Base-by-base conservation (phyloP, 2,888 invertebrate genomes). In the Lapara coniferarum region DNA sequence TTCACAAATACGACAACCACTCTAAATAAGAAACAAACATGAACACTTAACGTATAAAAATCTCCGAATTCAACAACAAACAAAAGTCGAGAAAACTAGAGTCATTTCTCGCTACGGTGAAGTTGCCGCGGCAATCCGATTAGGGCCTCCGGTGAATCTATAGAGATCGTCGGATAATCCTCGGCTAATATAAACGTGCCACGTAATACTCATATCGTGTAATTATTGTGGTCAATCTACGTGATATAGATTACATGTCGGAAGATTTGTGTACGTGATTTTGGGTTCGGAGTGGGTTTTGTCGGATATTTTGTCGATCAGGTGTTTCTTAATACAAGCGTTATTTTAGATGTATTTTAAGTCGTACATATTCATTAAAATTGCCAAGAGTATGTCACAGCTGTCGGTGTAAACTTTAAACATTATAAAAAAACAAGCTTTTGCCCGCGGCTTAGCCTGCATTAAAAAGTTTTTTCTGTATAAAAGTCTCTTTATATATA, bases 91-190 rank as follows among this genome's bases (percentile, higher is more conserved):
- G 49, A 63, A 63, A 63, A 49, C 49, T 19, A 63, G 63, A 53
- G 53, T 13, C 56, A 67, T 55, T 67, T 67, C 67, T 56, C 53
- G 67, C 46, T 46, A 63, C 16, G 16, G 19, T 7, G 57, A 12
- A 51, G 63, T 53, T 51, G 52, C 59, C 59, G 53, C 63, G 52
- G 55, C 59, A 69, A 69, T 69, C 69, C 63, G 69, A 69, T 69
- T 69, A 63, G 69, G 14, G 6, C 44, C 16, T 8, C 10, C 53
- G 14, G 53, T 44, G 14, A 63, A 63, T 53, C 69, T 69, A 53
- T 69, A 63, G 52, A 63, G 49, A 44, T 56, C 16, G 44, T 25
- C 25, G 55, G 67, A 46, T 55, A 44, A 67, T 67, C 46, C 49
- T 7, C 44, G 44, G 12, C 19, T 37, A 67, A 67, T 67, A 56